Percentiles rank a stretch among this genome's conserved stretches.
Conservation (phyloP, 1,140 invertebrate genomes). For the Gonatopus flavifemur region DNA sequence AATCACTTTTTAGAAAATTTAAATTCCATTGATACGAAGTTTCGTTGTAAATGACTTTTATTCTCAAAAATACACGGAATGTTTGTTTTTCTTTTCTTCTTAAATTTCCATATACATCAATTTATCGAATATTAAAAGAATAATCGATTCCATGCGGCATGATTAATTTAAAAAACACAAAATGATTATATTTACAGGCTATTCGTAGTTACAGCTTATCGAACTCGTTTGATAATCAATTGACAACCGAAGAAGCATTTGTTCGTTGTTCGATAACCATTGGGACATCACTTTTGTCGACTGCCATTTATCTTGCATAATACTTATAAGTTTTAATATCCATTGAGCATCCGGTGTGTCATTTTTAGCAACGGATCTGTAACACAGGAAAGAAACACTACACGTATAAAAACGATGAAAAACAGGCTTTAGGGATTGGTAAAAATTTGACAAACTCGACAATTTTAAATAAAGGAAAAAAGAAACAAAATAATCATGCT, state of each 20-base stretch:
- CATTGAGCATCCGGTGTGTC: constrained; percentile 35
- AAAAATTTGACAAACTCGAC: background rate
- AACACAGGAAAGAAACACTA: too few species aligned
- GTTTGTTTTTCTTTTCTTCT: background rate
- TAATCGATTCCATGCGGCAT: background rate
- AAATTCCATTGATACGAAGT: too few species aligned
- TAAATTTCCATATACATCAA: background rate
- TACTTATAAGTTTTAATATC: constrained; percentile 43
- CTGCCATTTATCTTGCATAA: constrained; percentile 37
- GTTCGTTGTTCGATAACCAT: constrained; percentile 38
- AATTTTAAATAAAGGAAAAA: background rate
- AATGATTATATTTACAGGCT: too few species aligned
- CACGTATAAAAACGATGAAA: too few species aligned
- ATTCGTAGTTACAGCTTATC: background rate
- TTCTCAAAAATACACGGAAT: background rate
- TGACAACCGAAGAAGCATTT: background rate
- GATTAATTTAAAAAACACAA: too few species aligned
- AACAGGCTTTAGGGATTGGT: background rate
- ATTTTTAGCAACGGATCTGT: constrained; percentile 25
- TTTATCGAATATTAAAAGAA: background rate
- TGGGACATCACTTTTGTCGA: constrained; percentile 41
- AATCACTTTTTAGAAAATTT: too few species aligned
- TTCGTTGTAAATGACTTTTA: background rate
- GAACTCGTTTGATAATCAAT: background rate
- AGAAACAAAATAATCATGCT: constrained; percentile 3